phyloP scores from a whole-genome alignment of 2,888 invertebrate genomes.

The Apamea anceps region DNA sequence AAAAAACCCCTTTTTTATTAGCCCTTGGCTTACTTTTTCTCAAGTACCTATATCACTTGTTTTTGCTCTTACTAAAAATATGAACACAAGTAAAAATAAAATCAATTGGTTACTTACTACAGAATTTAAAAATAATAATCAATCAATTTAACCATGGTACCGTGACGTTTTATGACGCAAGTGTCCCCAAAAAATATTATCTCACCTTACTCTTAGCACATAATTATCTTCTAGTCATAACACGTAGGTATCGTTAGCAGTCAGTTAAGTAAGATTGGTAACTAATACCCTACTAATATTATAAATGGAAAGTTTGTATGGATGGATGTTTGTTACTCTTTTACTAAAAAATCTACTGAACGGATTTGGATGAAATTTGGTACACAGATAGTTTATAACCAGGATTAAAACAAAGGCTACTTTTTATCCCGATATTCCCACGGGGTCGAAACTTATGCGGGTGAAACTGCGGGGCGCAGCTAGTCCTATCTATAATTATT shows the following conservation, averaged over 20 bases:
- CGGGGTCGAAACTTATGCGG: too few relatives aligned
- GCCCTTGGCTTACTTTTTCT: not conserved
- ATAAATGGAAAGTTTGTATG: too few relatives aligned
- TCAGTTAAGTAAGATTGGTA: slow-evolving; percentile 27
- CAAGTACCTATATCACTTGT: not conserved
- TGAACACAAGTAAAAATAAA: not conserved
- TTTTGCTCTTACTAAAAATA: not conserved
- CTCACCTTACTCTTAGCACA: slow-evolving; percentile 1
- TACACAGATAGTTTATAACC: too few relatives aligned
- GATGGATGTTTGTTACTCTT: too few relatives aligned
- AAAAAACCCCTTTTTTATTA: not conserved
- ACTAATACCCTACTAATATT: not conserved
- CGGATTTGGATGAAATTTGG: too few relatives aligned
- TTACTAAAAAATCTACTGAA: too few relatives aligned
- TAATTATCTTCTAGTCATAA: slow-evolving; percentile 30
- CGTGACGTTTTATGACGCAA: slow-evolving; percentile 35
- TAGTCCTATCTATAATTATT: not conserved
- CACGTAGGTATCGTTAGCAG: slow-evolving; percentile 8
- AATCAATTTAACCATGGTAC: slow-evolving; percentile 4
- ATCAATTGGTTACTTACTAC: not conserved
- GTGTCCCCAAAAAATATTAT: slow-evolving; percentile 28
- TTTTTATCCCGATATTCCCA: too few relatives aligned
- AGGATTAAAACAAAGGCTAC: too few relatives aligned
- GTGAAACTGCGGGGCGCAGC: too few relatives aligned
- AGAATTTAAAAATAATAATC: slow-evolving; percentile 6